Conservation (phyloP, 35 echinoderm and acorn worm species). For the Heliocidaris tuberculata region DNA sequence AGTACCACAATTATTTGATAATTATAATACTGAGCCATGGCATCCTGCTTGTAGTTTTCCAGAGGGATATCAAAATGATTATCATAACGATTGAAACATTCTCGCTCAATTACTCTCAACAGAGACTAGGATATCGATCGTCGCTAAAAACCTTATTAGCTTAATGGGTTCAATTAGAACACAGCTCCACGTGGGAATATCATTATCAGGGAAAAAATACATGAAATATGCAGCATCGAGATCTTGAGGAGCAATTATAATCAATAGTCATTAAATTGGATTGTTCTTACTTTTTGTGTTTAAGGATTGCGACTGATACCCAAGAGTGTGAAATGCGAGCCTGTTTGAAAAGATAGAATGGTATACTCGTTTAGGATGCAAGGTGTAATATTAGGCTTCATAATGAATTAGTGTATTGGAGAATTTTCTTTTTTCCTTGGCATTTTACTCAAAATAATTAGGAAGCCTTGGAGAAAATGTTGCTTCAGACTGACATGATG, state of each 20-base stretch:
- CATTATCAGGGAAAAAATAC: background rate
- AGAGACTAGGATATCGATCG: background rate
- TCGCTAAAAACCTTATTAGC: background rate
- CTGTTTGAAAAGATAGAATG: background rate
- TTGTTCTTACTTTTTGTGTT: background rate
- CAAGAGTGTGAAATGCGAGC: background rate
- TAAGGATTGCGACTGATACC: background rate
- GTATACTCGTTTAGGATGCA: too few relatives aligned
- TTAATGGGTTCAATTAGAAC: background rate
- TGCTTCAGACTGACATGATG: too few relatives aligned
- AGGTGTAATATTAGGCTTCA: too few relatives aligned
- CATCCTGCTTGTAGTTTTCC: background rate
- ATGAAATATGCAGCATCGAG: background rate
- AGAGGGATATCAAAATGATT: background rate
- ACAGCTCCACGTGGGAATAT: background rate
- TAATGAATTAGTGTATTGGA: too few relatives aligned
- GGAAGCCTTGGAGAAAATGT: too few relatives aligned
- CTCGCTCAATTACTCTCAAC: background rate
- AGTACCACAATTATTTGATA: background rate
- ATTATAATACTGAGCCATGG: background rate
- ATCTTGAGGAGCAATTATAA: background rate
- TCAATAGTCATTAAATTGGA: slow-evolving; percentile 10
- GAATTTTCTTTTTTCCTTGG: too few relatives aligned
- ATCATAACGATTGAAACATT: background rate
- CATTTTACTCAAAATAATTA: too few relatives aligned